These are phyloP conservation scores for Pluvialis apricaria DNA, from an alignment of 2,113 vertebrate species.

Conservation along the genomic window DNA sequence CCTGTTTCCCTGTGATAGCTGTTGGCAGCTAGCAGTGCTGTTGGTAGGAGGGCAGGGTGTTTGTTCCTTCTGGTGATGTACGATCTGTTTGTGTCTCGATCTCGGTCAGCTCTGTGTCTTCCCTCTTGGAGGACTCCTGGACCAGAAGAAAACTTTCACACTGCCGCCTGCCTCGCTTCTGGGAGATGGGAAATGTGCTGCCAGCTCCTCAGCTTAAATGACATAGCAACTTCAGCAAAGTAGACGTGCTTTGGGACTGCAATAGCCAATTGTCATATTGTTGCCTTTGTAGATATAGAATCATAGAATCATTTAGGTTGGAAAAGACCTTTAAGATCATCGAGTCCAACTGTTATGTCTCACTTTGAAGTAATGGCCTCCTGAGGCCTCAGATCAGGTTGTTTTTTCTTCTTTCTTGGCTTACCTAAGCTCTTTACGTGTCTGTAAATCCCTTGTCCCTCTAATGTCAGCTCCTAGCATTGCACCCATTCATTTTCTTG, in stretches of 20 bases:
- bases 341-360: neutral
- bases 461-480: neutral
- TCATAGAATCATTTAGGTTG: neutral
- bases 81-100: rapidly evolving
- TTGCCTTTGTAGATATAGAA: neutral
- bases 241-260: neutral
- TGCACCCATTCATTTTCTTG: neutral
- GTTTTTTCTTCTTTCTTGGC: neutral
- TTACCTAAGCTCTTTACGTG: neutral
- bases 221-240: neutral
- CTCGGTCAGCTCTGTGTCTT: neutral
- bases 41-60: neutral
- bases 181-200: neutral
- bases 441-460: neutral
- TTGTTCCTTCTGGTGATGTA: neutral
- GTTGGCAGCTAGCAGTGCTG: neutral
- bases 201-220: neutral
- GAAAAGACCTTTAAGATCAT: neutral
- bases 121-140: neutral
- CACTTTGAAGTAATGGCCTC: neutral
- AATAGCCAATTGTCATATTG: neutral
- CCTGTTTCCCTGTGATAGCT: neutral
- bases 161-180: neutral
- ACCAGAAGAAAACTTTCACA: neutral
- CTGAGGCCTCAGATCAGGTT: neutral